phyloP scores from a whole-genome alignment of 2,797 vertebrate species.

The Myotis myotis region DNA sequence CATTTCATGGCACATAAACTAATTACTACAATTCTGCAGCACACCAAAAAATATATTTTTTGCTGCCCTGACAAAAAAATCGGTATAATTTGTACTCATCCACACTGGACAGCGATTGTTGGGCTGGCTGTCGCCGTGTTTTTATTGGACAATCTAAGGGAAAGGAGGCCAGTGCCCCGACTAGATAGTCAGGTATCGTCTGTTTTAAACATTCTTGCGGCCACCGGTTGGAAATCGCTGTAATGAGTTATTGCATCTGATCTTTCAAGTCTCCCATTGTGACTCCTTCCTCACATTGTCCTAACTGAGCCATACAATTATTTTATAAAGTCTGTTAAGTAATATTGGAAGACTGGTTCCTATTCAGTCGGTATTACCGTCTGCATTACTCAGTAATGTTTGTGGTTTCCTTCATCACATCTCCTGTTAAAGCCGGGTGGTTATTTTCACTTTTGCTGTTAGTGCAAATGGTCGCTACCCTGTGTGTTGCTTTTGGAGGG shows the following conservation, averaged over 20 bases:
- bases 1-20: not conserved
- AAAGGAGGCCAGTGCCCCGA: not conserved
- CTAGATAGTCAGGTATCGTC: not conserved
- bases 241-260: not conserved
- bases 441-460: slow-evolving; percentile 36
- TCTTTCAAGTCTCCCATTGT: not conserved
- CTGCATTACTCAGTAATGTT: slow-evolving; percentile 6
- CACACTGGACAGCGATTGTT: not conserved
- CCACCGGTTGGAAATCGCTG: not conserved
- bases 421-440: not conserved
- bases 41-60: not conserved
- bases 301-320: slow-evolving; percentile 22
- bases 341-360: slow-evolving; percentile 28
- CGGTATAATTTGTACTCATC: not conserved
- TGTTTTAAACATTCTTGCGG: not conserved
- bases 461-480: not conserved
- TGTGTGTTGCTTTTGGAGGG: slow-evolving; percentile 25
- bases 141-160: not conserved
- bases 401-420: not conserved
- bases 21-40: not conserved
- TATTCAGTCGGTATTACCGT: not conserved
- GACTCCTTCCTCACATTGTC: not conserved
- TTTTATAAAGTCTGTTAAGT: slow-evolving; percentile 18
- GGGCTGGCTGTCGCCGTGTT: not conserved
- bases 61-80: not conserved